These are phyloP conservation scores for Pseudomyrmex gracilis DNA, from an alignment of 1,140 invertebrate species.

Conservation along the genomic window DNA sequence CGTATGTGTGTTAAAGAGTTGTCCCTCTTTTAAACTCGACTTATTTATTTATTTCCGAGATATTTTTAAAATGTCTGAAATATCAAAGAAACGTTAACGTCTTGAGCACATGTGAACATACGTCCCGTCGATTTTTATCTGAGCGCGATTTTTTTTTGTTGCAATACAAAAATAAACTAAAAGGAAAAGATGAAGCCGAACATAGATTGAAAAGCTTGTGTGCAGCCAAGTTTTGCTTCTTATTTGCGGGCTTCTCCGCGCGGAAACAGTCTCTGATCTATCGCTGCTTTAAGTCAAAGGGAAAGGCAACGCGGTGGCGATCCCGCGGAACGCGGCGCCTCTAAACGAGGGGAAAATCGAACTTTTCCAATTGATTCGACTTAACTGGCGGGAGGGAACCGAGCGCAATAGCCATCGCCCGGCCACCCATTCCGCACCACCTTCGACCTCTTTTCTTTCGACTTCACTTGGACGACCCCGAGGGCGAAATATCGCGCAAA, in stretches of 20 bases:
- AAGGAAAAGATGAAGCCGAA: conserved; percentile 41
- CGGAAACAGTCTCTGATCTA: conserved; percentile 74
- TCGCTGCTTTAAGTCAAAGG: conserved; percentile 73
- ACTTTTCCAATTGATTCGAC: conserved; percentile 79
- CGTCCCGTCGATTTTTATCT: conserved; percentile 47
- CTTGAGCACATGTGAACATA: not conserved
- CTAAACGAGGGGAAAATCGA: conserved; percentile 75
- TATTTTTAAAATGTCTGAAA: not conserved
- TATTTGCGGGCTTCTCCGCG: conserved; percentile 56
- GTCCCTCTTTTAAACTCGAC: too few species aligned
- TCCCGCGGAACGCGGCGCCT: conserved; percentile 67
- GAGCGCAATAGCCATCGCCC: conserved; percentile 58
- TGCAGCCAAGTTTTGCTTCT: conserved; percentile 67
- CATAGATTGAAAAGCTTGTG: conserved; percentile 47
- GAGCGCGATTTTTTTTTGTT: conserved; percentile 4
- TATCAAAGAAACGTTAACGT: not conserved
- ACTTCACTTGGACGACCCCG: conserved; percentile 12
- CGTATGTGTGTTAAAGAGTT: too few species aligned
- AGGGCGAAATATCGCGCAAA: conserved; percentile 64
- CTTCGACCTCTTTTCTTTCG: conserved; percentile 38
- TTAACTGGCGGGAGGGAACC: conserved; percentile 68
- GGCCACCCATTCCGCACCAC: conserved; percentile 17
- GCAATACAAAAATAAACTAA: conserved; percentile 17
- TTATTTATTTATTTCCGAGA: too few species aligned
- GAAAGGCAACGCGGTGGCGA: conserved; percentile 59